These are phyloP conservation scores for Megalonaias nervosa DNA, from an alignment of 1,140 invertebrate species.

Conservation along the genomic window DNA sequence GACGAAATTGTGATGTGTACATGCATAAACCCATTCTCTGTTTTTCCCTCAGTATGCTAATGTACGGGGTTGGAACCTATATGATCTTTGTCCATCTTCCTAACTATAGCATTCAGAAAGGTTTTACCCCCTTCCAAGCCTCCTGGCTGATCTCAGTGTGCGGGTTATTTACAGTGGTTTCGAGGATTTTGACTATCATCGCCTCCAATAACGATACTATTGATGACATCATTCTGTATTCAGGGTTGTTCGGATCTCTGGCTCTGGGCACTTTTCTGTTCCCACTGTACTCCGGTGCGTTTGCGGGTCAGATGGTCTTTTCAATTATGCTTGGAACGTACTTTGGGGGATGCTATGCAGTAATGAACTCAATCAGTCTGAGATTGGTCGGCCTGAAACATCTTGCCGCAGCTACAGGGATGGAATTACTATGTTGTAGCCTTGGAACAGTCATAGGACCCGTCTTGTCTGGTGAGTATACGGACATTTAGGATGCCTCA, in stretches of 20 bases:
- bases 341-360: conserved; percentile 35
- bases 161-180: conserved; percentile 22
- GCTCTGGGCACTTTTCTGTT: conserved; percentile 33
- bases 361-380: conserved; percentile 36
- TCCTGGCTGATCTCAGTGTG: conserved; percentile 23
- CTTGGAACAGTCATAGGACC: conserved; percentile 34
- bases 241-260: conserved; percentile 27
- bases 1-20: conserved; percentile 33
- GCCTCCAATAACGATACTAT: conserved; percentile 21
- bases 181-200: conserved; percentile 20
- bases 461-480: conserved; percentile 30
- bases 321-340: conserved; percentile 27
- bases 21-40: conserved; percentile 28
- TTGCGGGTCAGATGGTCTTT: conserved; percentile 26
- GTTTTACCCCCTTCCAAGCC: background rate
- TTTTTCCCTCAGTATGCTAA: conserved; percentile 35
- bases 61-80: conserved; percentile 31
- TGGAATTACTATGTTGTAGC: conserved; percentile 26
- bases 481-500: too few relatives aligned
- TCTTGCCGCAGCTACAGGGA: conserved; percentile 29
- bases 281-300: conserved; percentile 27
- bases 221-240: conserved; percentile 32
- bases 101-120: conserved; percentile 14
- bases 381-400: conserved; percentile 32
- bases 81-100: conserved; percentile 41